Base-by-base conservation (phyloP, 2,797 vertebrate species). In the Pyrocephalus nanus region DNA sequence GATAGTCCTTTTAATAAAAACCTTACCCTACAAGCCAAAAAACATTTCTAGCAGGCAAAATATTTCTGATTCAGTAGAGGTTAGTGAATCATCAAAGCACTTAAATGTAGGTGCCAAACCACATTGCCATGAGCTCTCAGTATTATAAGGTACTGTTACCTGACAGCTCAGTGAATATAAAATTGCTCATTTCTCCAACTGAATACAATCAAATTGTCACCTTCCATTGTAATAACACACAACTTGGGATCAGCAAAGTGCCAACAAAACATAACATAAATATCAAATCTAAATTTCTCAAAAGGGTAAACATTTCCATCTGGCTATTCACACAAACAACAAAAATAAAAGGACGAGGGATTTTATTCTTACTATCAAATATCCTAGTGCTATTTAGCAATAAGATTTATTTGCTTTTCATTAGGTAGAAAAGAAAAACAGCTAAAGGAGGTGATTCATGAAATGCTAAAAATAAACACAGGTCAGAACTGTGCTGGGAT, bases 151-250 rank as follows among this genome's bases (percentile, higher is more conserved):
- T 98, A 98, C 98, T 98, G 98, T 98, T 98, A 99, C 98, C 98
- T 99, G 98, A 99, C 98, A 99, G 98, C 98, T 98, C 97, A 96
- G 98, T 98, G 98, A 98, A 98, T 98, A 98, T 98, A 98, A 98
- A 98, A 98, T 98, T 98, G 98, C 98, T 98, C 98, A 97, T 98
- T 98, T 98, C 97, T 97, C 97, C 98, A 98, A 98, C 98, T 98
- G 98, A 99, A 98, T 98, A 99, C 98, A 99, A 99, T 99, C 98
- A 99, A 99, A 98, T 99, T 98, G 98, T 99, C 98, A 99, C 98
- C 98, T 98, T 99, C 98, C 96, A 98, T 99, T 99, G 98, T 99
- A 98, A 98, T 98, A 98, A 98, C 95, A 97, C 95, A 98, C 97
- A 97, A 98, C 97, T 98, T 96, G 96, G 96, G 97, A 98, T 97